phyloP scores from a whole-genome alignment of 1,140 invertebrate species.

The Carposina sasakii region DNA sequence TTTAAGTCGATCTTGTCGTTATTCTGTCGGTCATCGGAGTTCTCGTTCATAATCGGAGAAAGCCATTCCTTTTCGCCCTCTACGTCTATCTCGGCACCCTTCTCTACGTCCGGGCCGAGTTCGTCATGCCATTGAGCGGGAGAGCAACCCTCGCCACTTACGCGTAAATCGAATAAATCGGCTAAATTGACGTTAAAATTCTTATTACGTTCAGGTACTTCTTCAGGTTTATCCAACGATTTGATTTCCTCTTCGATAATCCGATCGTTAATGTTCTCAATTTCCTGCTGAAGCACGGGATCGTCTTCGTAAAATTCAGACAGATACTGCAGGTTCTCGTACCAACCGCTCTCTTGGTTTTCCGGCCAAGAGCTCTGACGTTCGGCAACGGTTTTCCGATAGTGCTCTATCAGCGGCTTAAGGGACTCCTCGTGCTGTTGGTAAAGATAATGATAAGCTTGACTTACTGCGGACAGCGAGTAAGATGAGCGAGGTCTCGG shows the following conservation, averaged over 20 bases:
- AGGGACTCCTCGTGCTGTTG: conserved; percentile 63
- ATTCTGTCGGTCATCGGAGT: conserved; percentile 38
- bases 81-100: conserved; percentile 18
- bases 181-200: conserved; percentile 68
- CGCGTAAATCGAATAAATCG: conserved; percentile 53
- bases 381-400: conserved; percentile 36
- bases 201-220: conserved; percentile 27
- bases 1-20: conserved; percentile 25
- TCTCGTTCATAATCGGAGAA: conserved; percentile 59
- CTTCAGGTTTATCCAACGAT: conserved; percentile 23
- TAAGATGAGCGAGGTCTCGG: conserved; percentile 59
- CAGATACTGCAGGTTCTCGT: conserved; percentile 59
- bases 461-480: conserved; percentile 58
- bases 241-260: conserved; percentile 46
- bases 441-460: conserved; percentile 63
- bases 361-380: conserved; percentile 24
- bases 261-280: conserved; percentile 50
- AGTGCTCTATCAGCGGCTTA: conserved; percentile 47
- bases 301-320: conserved; percentile 68
- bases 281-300: conserved; percentile 41
- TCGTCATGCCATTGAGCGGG: conserved; percentile 33
- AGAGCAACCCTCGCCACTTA: conserved; percentile 46
- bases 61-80: conserved; percentile 56
- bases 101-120: conserved; percentile 43
- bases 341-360: conserved; percentile 44